Evolutionary conservation across 2,797 vertebrate genomes (phyloP), one percentile per base, ranked within the genome.

Genomic region (Gorsachius magnificus): DNA sequence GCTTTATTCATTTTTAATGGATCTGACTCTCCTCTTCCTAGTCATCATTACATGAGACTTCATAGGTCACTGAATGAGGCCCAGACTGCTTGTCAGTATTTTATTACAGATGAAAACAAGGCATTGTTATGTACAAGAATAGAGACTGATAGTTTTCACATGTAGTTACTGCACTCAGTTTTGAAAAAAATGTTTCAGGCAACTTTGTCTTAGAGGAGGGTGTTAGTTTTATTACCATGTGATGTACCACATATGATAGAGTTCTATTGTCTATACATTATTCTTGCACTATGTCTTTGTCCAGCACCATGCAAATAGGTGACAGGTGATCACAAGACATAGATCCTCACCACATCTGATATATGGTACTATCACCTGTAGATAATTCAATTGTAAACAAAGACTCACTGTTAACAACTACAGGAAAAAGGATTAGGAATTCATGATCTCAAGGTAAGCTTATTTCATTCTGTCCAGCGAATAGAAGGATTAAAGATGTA

Each of bases 381-480:
- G 54, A 78, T 97, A 97, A 97, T 96, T 96, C 91, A 94, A 82
- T 54, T 94, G 92, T 92, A 96, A 97, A 97, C 87, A 96, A 80
- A 89, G 89, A 92, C 66, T 96, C 94, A 88, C 79, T 96, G 66
- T 94, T 95, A 96, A 96, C 87, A 96, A 64, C 84, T 93, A 88
- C 70, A 95, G 89, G 89, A 97, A 97, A 97, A 63, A 96, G 82
- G 91, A 97, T 96, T 97, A 97, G 80, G 75, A 96, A 93, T 95
- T 97, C 92, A 84, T 96, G 92, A 97, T 95, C 91, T 97, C 70
- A 72, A 96, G 93, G 82, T 96, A 97, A 97, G 77, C 43, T 53
- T 92, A 80, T 95, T 96, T 96, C 56, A 92, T 91, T 96, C 94
- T 96, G 78, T 83, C 78, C 83, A 94, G 72, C 58, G 96, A 95